These are phyloP conservation scores for Heliconius hermathena DNA, from an alignment of 1,140 invertebrate species.

Conservation along the genomic window DNA sequence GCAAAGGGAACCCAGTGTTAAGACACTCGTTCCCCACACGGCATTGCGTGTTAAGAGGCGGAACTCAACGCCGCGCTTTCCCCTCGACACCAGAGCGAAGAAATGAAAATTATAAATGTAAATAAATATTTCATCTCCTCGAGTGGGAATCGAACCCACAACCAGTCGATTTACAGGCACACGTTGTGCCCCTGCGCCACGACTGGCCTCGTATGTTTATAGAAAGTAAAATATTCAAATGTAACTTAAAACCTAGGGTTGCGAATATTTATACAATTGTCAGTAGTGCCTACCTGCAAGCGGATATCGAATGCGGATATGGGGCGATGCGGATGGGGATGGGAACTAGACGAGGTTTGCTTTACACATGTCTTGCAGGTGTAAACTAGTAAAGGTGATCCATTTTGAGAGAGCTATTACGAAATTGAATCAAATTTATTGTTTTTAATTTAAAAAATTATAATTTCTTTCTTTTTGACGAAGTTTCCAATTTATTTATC, in stretches of 20 bases:
- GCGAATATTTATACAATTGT: conserved; percentile 67
- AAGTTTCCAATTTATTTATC: too few species aligned
- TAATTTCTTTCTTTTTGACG: background rate
- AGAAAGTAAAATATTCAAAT: background rate
- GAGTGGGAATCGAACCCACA: too few species aligned
- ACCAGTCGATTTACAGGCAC: too few species aligned
- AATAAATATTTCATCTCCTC: too few species aligned
- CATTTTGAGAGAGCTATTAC: background rate
- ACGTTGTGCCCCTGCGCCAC: too few species aligned
- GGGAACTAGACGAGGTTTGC: conserved; percentile 21
- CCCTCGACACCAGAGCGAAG: too few species aligned
- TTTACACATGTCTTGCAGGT: conserved; percentile 22
- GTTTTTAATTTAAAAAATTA: background rate
- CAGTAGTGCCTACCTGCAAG: conserved; percentile 4
- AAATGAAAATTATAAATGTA: too few species aligned
- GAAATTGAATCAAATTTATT: too few species aligned
- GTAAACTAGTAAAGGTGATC: background rate
- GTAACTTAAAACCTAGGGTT: conserved; percentile 41
- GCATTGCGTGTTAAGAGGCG: too few species aligned
- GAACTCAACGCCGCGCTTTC: too few species aligned
- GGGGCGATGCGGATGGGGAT: conserved; percentile 8
- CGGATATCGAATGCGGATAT: conserved; percentile 5
- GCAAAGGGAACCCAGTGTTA: too few species aligned
- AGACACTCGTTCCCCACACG: too few species aligned
- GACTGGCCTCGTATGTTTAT: background rate